A percentile compares a stretch with the other conserved stretches of the same genome.
These are phyloP conservation scores for Harpagifer antarcticus DNA, from an alignment of 2,797 vertebrate species.

Conservation along the genomic window DNA sequence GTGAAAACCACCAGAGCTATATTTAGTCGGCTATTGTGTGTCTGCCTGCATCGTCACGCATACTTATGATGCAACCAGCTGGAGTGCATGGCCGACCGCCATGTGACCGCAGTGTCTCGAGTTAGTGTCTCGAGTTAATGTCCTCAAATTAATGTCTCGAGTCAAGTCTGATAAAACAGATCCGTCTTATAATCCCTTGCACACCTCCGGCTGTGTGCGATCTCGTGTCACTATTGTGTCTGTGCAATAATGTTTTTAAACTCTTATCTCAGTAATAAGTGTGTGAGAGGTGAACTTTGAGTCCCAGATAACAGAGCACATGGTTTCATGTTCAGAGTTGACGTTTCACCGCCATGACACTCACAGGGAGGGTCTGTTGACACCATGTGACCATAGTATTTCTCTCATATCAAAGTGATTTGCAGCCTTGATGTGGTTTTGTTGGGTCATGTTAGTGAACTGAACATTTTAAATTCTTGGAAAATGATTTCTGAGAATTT, in stretches of 20 bases:
- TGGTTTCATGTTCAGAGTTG: constrained; percentile 13
- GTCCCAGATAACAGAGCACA: constrained; percentile 27
- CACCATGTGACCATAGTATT: constrained; percentile 21
- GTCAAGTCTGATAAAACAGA: constrained; percentile 25
- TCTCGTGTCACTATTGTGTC: constrained; percentile 11
- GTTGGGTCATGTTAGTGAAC: constrained; percentile 2
- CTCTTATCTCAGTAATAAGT: constrained; percentile 34
- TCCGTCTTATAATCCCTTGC: constrained; percentile 35
- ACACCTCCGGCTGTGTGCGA: constrained; percentile 6
- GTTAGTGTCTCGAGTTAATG: constrained; percentile 8
- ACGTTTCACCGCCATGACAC: constrained; percentile 23
- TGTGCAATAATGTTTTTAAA: constrained; percentile 15
- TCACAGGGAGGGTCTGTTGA: constrained; percentile 17
- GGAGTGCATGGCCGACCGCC: constrained; percentile 43
- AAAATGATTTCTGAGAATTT: background rate
- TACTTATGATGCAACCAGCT: constrained; percentile 76
- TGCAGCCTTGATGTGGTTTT: background rate
- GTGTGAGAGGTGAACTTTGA: constrained; percentile 55
- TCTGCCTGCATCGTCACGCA: constrained; percentile 67
- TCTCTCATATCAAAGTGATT: constrained; percentile 3
- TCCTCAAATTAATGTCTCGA: background rate
- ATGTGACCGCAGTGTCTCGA: constrained; percentile 54
- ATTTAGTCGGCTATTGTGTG: constrained; percentile 71
- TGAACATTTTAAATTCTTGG: background rate
- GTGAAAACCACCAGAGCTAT: constrained; percentile 70